Evolutionary conservation across 2,888 invertebrate species (phyloP).

Genomic region (Caenorhabditis afra): DNA sequence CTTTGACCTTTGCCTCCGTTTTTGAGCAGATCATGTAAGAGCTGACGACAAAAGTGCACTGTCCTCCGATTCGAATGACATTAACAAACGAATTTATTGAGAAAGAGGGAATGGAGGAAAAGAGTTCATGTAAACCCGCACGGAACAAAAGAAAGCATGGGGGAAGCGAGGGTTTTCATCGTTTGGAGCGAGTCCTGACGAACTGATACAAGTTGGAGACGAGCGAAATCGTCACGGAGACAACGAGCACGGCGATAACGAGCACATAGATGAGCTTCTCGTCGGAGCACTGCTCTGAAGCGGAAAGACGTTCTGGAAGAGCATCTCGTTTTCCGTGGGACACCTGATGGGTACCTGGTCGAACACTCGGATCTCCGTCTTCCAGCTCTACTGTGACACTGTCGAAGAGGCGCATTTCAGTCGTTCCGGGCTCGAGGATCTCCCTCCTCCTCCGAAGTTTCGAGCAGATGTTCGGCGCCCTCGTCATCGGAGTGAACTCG

Average conservation of each 20-base stretch:
- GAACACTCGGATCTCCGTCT: slow-evolving; percentile 22
- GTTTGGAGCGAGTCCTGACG: slow-evolving; percentile 44
- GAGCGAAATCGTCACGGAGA: slow-evolving; percentile 40
- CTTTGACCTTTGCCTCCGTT: not conserved
- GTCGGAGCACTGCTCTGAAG: slow-evolving; percentile 14
- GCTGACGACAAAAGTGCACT: too few species aligned
- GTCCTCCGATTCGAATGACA: too few species aligned
- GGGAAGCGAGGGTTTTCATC: slow-evolving; percentile 21
- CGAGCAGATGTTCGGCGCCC: slow-evolving; percentile 66
- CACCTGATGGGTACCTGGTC: slow-evolving; percentile 9
- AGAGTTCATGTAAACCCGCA: slow-evolving; percentile 45
- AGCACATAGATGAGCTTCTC: slow-evolving; percentile 36
- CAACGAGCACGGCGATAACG: slow-evolving; percentile 33
- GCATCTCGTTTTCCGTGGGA: too few species aligned
- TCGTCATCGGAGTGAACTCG: slow-evolving; percentile 75
- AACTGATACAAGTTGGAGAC: slow-evolving; percentile 53
- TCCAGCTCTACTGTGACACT: slow-evolving; percentile 70
- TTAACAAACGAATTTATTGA: slow-evolving; percentile 5
- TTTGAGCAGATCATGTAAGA: too few species aligned
- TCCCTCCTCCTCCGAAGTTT: slow-evolving; percentile 49
- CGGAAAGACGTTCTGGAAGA: slow-evolving; percentile 18
- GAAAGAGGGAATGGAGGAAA: slow-evolving; percentile 24
- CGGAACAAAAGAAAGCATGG: slow-evolving; percentile 15
- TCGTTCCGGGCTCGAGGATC: slow-evolving; percentile 25
- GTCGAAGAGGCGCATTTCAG: slow-evolving; percentile 68